These are phyloP conservation scores for Myodes glareolus DNA, from an alignment of 2,113 vertebrate genomes.

Conservation along the genomic window DNA sequence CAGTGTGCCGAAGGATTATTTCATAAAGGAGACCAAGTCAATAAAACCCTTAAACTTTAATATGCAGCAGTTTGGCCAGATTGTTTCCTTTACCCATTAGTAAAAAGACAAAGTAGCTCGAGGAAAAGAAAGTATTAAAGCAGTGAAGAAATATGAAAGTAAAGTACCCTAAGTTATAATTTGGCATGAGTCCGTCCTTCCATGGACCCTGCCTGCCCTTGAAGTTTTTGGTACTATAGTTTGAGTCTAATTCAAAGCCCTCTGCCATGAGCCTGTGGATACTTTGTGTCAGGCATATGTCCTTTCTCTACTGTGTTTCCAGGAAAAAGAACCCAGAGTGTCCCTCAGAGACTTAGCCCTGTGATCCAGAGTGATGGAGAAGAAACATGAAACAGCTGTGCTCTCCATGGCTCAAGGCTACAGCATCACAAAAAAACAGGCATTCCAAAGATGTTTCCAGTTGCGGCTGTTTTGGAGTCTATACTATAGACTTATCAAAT, in stretches of 20 bases:
- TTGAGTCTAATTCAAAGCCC: background rate
- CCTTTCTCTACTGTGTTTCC: slow-evolving; percentile 27
- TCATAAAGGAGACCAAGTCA: background rate
- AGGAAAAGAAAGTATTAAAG: background rate
- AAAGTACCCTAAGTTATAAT: background rate
- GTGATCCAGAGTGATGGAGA: background rate
- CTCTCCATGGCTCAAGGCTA: background rate
- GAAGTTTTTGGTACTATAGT: background rate
- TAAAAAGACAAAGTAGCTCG: background rate
- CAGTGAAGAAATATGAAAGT: background rate
- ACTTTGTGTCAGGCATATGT: background rate
- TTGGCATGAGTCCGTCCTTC: background rate
- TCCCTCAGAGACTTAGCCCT: background rate
- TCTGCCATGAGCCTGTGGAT: background rate
- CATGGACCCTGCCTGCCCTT: background rate
- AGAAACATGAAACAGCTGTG: background rate
- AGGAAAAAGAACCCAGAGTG: background rate
- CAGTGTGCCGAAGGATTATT: too few species aligned
- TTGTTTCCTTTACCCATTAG: background rate
- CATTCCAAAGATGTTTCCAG: background rate
- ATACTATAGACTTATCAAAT: slow-evolving; percentile 5
- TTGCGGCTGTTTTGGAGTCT: slow-evolving; percentile 2
- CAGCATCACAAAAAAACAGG: background rate
- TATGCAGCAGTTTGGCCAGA: background rate
- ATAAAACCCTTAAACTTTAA: background rate